Base-by-base conservation (phyloP, 2,113 vertebrate species). In the Chinchilla lanigera region DNA sequence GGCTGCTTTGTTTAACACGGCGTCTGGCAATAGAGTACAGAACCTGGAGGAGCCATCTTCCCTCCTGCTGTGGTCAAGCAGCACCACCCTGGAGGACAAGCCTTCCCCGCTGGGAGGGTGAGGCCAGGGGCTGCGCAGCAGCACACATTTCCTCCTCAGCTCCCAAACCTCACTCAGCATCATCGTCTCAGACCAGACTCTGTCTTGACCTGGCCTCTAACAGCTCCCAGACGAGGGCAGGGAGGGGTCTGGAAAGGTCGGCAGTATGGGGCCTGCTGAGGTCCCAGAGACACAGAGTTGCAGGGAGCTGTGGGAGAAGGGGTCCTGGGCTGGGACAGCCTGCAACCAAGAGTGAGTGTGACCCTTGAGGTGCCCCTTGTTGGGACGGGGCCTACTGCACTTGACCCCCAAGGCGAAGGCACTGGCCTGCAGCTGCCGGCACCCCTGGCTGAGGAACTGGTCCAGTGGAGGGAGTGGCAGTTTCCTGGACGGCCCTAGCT, bases 401-500 rank as follows among this genome's bases (percentile, higher is more conserved):
- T 69, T 38, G 44, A 78, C 82, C 58, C 52, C 69, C 58, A 93
- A 69, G 60, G 63, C 10, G 3, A 83, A 86, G 92, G 54, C 52
- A 75, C 50, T 8, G 11, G 65, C 69, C 33, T 7, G 7, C 60
- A 92, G 56, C 61, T 56, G 54, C 44, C 50, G 35, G 81, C 56
- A 56, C 60, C 71, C 50, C 47, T 87, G 67, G 83, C 81, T 87
- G 56, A 86, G 85, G 75, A 87, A 67, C n/a, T 26, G 44, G 80
- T 63, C 54, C 86, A 95, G 78, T 91, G 93, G 89, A 94, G 54
- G 0, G 77, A 65, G 47, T 22, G 35, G 78, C 61, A 56, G 89
- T 94, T 95, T 94, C 93, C 96, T 93, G 93, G 65, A 78, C 61
- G 30, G 87, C 41, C 54, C 41, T 86, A 89, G 89, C 80, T 95